A percentile compares a stretch with the other conserved stretches of the same genome.
phyloP scores from a whole-genome alignment of 2,797 vertebrate genomes.

The Crossoptilon crossoptilon region DNA sequence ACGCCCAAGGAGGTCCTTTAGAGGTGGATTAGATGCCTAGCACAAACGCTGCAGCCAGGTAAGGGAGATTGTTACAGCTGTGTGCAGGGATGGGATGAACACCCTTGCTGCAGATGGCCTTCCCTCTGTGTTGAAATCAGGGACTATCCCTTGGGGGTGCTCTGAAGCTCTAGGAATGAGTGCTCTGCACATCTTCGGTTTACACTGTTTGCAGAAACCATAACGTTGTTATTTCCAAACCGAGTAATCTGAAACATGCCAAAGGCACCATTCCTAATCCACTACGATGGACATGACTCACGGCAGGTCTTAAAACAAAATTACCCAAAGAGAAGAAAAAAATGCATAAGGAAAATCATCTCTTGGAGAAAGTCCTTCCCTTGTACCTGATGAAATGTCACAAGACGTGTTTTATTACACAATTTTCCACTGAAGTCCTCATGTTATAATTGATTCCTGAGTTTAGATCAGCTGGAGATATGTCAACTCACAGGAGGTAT shows the following conservation, averaged over 20 bases:
- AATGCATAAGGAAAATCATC: conserved; percentile 24
- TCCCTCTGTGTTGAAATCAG: conserved; percentile 2
- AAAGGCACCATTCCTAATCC: conserved; percentile 71
- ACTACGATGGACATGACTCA: conserved; percentile 64
- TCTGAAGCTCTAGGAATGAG: conserved; percentile 55
- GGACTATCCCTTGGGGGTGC: neutral
- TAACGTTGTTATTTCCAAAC: conserved; percentile 63
- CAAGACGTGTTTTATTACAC: conserved; percentile 45
- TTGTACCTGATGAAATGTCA: conserved; percentile 63
- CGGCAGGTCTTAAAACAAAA: conserved; percentile 62
- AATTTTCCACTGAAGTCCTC: conserved; percentile 40
- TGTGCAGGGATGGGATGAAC: neutral
- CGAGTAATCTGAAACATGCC: conserved; percentile 59
- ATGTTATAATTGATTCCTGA: conserved; percentile 43
- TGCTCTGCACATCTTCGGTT: conserved; percentile 48
- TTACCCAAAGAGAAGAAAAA: conserved; percentile 43
- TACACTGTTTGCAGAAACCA: conserved; percentile 61
- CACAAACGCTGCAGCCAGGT: neutral
- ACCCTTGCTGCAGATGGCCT: neutral
- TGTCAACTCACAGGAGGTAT: neutral
- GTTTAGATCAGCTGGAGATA: conserved; percentile 25
- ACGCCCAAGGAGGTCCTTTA: neutral
- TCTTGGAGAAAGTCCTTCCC: conserved; percentile 59
- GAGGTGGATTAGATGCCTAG: neutral
- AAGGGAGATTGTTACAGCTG: rapidly evolving